Percentiles rank a stretch among this genome's conserved stretches.
Evolutionary conservation across 2,888 invertebrate genomes (phyloP).

Genomic region (Macrosoma leucophasiata): DNA sequence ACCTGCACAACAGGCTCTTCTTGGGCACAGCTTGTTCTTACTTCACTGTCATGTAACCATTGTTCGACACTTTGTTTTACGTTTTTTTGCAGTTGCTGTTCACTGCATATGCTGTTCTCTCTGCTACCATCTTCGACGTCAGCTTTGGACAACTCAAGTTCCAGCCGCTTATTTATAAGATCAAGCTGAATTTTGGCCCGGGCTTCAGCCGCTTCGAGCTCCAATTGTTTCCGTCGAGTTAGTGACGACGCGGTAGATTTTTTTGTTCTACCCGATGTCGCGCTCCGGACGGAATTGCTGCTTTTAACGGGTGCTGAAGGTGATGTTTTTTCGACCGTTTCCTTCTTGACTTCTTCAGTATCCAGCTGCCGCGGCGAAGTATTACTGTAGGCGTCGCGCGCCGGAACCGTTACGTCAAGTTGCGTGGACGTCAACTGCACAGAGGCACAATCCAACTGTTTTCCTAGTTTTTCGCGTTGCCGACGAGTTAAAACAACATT

Average conservation of each 20-base stretch:
- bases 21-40: no score
- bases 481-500: conserved; percentile 7
- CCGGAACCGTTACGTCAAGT: conserved; percentile 1
- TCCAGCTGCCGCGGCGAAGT: not conserved
- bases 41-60: no score
- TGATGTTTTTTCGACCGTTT: not conserved
- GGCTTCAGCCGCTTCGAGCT: conserved; percentile 20
- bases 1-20: no score
- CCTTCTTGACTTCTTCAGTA: not conserved
- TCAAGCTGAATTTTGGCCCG: conserved; percentile 20
- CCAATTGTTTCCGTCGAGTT: conserved; percentile 12
- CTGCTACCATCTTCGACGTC: not conserved
- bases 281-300: conserved; percentile 6
- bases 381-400: not conserved
- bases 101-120: not conserved
- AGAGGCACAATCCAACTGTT: conserved; percentile 4
- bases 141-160: conserved; percentile 14
- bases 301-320: no score
- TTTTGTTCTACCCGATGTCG: not conserved
- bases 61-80: no score
- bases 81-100: not conserved
- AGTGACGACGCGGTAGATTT: conserved; percentile 8
- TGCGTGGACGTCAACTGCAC: conserved; percentile 2
- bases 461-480: conserved; percentile 4
- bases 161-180: conserved; percentile 9